Percentiles rank a stretch among this genome's conserved stretches.
Conservation (phyloP, 2,797 vertebrate species). For the Etheostoma perlongum region DNA sequence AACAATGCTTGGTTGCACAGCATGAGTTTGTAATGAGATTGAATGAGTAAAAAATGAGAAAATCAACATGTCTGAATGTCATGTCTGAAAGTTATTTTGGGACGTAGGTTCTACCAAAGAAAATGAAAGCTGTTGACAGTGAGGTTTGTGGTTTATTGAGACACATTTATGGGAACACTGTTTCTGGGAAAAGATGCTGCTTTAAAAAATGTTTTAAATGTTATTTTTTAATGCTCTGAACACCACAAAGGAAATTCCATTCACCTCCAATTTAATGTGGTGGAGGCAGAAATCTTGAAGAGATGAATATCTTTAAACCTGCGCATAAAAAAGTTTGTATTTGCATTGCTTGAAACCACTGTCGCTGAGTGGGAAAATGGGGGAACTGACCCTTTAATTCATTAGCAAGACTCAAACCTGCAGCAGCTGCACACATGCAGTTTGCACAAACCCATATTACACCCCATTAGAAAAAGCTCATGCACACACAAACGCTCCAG, state of each 20-base stretch:
- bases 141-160: slow-evolving; percentile 49
- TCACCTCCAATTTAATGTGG: slow-evolving; percentile 18
- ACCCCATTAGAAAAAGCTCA: slow-evolving; percentile 62
- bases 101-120: slow-evolving; percentile 36
- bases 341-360: not conserved
- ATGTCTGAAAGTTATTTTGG: slow-evolving; percentile 40
- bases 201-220: slow-evolving; percentile 18
- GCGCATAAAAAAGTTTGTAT: slow-evolving; percentile 6
- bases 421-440: slow-evolving; percentile 55
- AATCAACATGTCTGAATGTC: slow-evolving; percentile 33
- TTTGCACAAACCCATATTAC: slow-evolving; percentile 59
- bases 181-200: slow-evolving; percentile 55
- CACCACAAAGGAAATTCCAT: slow-evolving; percentile 34
- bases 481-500: slow-evolving; percentile 58
- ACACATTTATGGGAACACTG: slow-evolving; percentile 35
- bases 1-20: slow-evolving; percentile 27
- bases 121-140: slow-evolving; percentile 64
- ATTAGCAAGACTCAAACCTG: slow-evolving; percentile 10
- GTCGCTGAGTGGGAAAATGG: slow-evolving; percentile 6
- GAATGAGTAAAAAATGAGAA: slow-evolving; percentile 6
- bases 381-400: slow-evolving; percentile 32
- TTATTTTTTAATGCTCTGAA: slow-evolving; percentile 14
- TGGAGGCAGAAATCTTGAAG: slow-evolving; percentile 6
- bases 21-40: slow-evolving; percentile 15
- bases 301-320: not conserved